Conservation (phyloP, 2,113 vertebrate genomes). For the Lota lota region DNA sequence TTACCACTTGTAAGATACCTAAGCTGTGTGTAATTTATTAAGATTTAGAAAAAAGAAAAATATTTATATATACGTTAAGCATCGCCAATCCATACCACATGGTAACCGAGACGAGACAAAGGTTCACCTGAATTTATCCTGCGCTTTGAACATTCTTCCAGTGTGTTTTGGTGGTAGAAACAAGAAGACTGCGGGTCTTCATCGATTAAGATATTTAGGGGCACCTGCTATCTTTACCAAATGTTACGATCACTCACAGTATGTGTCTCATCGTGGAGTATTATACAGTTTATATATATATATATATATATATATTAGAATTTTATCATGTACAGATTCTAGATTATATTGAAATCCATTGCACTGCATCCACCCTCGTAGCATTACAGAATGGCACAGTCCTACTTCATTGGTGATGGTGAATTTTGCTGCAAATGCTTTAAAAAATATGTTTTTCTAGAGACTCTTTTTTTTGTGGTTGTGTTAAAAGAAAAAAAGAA, state of each 20-base stretch:
- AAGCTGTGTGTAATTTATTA: conserved; percentile 62
- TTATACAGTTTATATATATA: conserved; percentile 11
- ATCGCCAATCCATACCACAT: not conserved
- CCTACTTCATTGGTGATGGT: conserved; percentile 52
- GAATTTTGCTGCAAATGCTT: conserved; percentile 41
- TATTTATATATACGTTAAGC: conserved; percentile 60
- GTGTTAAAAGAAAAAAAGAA: not conserved
- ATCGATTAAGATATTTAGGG: conserved; percentile 55
- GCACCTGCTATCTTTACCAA: conserved; percentile 46
- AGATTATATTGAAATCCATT: conserved; percentile 57
- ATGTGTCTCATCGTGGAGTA: conserved; percentile 65
- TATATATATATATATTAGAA: conserved; percentile 50
- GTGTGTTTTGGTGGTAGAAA: conserved; percentile 62
- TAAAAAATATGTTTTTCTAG: conserved; percentile 14
- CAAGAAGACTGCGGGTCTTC: conserved; percentile 44
- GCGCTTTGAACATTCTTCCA: conserved; percentile 50
- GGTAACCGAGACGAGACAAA: conserved; percentile 24
- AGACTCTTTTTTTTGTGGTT: conserved; percentile 21
- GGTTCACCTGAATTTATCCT: conserved; percentile 47
- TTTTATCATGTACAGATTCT: conserved; percentile 55
- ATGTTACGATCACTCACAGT: conserved; percentile 48
- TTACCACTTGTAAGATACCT: conserved; percentile 68
- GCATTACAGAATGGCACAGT: conserved; percentile 60
- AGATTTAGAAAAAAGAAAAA: conserved; percentile 42
- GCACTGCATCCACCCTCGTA: conserved; percentile 68